A percentile compares a stretch with the other conserved stretches of the same genome.
Conservation (phyloP, 1,140 invertebrate species). For the Hyposmocoma kahamanoa region DNA sequence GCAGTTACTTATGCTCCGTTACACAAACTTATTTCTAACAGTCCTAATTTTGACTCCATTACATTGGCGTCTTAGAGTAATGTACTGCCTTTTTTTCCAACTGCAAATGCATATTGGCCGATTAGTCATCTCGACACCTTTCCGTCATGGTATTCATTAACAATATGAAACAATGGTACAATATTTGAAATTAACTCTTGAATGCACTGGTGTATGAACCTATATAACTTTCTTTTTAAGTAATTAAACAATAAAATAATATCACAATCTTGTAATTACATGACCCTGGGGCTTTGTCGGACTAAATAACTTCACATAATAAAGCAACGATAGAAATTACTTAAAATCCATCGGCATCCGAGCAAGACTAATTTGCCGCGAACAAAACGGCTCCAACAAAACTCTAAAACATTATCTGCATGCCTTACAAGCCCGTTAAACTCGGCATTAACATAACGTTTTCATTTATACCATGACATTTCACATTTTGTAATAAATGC, state of each 20-base stretch:
- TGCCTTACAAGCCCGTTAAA: constrained; percentile 56
- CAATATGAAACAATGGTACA: constrained; percentile 18
- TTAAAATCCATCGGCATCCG: constrained; percentile 56
- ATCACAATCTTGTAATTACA: constrained; percentile 40
- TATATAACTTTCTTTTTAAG: constrained; percentile 42
- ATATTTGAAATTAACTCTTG: too few species aligned
- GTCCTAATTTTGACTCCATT: too few species aligned
- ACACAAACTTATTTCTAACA: too few species aligned
- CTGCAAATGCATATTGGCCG: too few species aligned
- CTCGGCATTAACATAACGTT: constrained; percentile 66
- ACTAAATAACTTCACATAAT: constrained; percentile 14
- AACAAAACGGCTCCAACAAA: constrained; percentile 57
- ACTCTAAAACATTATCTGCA: constrained; percentile 56
- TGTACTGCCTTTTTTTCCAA: too few species aligned
- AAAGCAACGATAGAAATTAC: constrained; percentile 48
- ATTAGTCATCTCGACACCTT: constrained; percentile 6
- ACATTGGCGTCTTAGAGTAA: too few species aligned
- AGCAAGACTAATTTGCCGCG: constrained; percentile 65
- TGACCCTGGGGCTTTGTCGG: constrained; percentile 15
- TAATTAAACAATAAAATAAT: constrained; percentile 59
- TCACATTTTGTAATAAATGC: constrained; percentile 71
- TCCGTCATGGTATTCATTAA: constrained; percentile 21
- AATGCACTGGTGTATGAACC: constrained; percentile 11
- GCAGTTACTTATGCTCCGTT: too few species aligned
- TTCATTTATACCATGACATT: constrained; percentile 72